These are phyloP conservation scores for Drosophila ercepeae DNA, from an alignment of 1,140 invertebrate genomes.

Conservation along the genomic window DNA sequence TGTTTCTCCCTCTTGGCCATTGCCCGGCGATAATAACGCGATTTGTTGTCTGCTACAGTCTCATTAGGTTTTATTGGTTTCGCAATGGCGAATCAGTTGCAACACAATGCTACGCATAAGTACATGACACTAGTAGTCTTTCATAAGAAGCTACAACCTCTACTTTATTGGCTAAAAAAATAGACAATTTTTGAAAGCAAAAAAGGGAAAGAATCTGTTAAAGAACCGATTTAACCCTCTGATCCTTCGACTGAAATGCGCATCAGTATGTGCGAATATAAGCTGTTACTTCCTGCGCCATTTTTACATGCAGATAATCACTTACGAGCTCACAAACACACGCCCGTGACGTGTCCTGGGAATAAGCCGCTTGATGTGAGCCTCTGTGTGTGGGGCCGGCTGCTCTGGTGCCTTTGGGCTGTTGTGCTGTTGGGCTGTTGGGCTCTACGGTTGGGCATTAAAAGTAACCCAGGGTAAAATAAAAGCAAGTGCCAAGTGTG, in stretches of 20 bases:
- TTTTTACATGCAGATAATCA: slow-evolving; percentile 71
- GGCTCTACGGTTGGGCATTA: slow-evolving; percentile 50
- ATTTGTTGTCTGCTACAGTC: slow-evolving; percentile 78
- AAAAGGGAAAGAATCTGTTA: neutral
- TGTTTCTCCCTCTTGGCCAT: slow-evolving; percentile 42
- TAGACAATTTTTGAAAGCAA: too few relatives aligned
- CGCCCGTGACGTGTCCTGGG: slow-evolving; percentile 55
- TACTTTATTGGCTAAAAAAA: too few relatives aligned
- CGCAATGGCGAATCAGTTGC: slow-evolving; percentile 22
- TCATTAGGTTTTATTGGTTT: slow-evolving; percentile 72
- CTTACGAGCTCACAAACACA: slow-evolving; percentile 28
- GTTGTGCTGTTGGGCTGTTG: slow-evolving; percentile 10
- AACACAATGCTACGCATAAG: neutral
- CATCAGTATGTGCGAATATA: slow-evolving; percentile 18
- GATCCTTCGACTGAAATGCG: slow-evolving; percentile 15
- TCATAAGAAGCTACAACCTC: too few relatives aligned
- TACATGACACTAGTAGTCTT: neutral
- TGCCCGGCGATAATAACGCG: slow-evolving; percentile 66
- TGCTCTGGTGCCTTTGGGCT: slow-evolving; percentile 14
- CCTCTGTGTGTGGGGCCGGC: slow-evolving; percentile 23
- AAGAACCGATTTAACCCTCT: neutral
- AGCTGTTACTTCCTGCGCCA: slow-evolving; percentile 21
- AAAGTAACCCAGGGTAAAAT: slow-evolving; percentile 77
- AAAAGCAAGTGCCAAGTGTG: slow-evolving; percentile 68
- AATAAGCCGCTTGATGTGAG: slow-evolving; percentile 59